Conservation (phyloP, 2,888 invertebrate species). For the Epirrhoe tristata region DNA sequence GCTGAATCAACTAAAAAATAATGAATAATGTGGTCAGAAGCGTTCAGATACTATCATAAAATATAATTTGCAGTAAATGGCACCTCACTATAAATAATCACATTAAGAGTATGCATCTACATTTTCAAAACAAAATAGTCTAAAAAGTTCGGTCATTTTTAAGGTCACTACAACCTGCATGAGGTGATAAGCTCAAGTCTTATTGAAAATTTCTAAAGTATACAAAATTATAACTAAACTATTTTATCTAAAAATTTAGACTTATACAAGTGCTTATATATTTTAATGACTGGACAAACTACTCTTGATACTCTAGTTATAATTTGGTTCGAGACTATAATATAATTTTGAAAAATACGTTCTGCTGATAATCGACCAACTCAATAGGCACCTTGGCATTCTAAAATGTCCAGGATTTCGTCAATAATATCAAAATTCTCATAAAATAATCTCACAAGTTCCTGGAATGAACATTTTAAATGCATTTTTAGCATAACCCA, state of each 20-base stretch:
- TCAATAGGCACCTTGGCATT: not conserved
- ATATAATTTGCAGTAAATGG: constrained; percentile 74
- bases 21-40: constrained; percentile 62
- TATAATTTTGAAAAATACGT: constrained; percentile 28
- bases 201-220: constrained; percentile 11
- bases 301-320: constrained; percentile 32
- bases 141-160: constrained; percentile 17
- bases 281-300: constrained; percentile 44
- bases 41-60: constrained; percentile 68
- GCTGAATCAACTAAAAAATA: constrained; percentile 55
- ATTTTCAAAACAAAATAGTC: constrained; percentile 31
- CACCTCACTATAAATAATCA: constrained; percentile 79
- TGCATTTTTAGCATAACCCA: constrained; percentile 42
- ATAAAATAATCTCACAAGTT: constrained; percentile 28
- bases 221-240: constrained; percentile 20
- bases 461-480: constrained; percentile 51
- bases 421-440: constrained; percentile 2
- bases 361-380: not conserved
- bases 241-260: constrained; percentile 15
- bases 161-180: constrained; percentile 23
- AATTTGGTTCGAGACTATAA: constrained; percentile 45
- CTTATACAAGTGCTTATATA: constrained; percentile 26
- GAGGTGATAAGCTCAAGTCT: constrained; percentile 14
- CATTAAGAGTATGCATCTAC: constrained; percentile 57
- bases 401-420: constrained; percentile 11